Percentiles rank a stretch among this genome's conserved stretches.
Evolutionary conservation across 2,888 invertebrate species (phyloP).

Genomic region (Prenolepis imparis): DNA sequence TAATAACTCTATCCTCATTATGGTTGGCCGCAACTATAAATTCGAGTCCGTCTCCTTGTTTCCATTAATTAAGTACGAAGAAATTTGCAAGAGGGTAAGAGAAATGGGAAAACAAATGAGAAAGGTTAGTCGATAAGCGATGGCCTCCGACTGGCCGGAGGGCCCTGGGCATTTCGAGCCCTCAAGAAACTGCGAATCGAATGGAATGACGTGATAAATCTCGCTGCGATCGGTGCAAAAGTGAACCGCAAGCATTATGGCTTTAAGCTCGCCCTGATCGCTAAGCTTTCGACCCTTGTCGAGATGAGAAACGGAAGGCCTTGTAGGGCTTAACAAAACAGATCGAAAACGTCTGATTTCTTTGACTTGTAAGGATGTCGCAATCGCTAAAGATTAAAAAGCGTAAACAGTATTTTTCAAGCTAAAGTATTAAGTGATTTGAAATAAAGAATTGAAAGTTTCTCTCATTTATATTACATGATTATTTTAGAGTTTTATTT

Average conservation of each 20-base stretch:
- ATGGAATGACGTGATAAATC: conserved; percentile 47
- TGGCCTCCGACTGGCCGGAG: conserved; percentile 24
- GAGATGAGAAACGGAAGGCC: conserved; percentile 3
- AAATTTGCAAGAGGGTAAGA: conserved; percentile 24
- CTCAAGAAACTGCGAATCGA: conserved; percentile 35
- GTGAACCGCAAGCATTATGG: conserved; percentile 41
- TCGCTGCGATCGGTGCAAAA: conserved; percentile 45
- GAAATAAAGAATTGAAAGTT: too few species aligned
- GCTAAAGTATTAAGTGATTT: too few species aligned
- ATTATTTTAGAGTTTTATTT: not conserved
- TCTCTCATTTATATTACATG: too few species aligned
- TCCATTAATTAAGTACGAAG: conserved; percentile 42
- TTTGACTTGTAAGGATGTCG: too few species aligned
- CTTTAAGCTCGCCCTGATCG: conserved; percentile 32
- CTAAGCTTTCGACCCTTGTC: conserved; percentile 39
- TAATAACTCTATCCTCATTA: conserved; percentile 28
- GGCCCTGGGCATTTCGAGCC: conserved; percentile 27
- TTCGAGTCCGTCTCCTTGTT: not conserved
- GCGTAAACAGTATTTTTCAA: too few species aligned
- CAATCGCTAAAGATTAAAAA: too few species aligned
- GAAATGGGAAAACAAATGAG: conserved; percentile 51
- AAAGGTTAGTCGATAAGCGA: conserved; percentile 47
- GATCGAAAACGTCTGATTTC: not conserved
- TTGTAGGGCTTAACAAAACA: not conserved
- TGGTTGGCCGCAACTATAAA: conserved; percentile 30